Conservation (phyloP, 2,113 vertebrate species). For the Myrmophylax atrothorax region DNA sequence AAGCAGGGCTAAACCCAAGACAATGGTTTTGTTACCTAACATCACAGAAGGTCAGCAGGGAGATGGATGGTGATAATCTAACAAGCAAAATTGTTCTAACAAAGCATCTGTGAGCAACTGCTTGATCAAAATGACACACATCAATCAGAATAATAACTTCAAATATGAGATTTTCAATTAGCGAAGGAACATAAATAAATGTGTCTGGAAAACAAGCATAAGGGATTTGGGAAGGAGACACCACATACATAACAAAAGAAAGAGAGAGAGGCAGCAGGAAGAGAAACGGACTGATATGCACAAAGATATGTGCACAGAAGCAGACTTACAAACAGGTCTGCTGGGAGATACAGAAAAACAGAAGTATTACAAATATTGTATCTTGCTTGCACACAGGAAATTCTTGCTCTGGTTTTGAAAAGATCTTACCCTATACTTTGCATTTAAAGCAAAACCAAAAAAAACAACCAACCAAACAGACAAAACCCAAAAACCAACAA, state of each 20-base stretch:
- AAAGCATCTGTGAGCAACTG: slow-evolving; percentile 80
- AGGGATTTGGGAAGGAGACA: slow-evolving; percentile 72
- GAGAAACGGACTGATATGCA: slow-evolving; percentile 37
- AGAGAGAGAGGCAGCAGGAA: not conserved
- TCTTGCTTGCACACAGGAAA: not conserved
- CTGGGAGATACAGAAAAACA: slow-evolving; percentile 57
- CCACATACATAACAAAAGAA: slow-evolving; percentile 76
- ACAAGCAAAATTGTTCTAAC: slow-evolving; percentile 77
- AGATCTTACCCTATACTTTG: not conserved
- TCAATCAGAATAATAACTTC: slow-evolving; percentile 84
- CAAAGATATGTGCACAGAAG: slow-evolving; percentile 48
- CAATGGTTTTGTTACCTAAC: slow-evolving; percentile 55
- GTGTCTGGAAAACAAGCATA: slow-evolving; percentile 78
- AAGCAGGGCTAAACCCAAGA: no score
- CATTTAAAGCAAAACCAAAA: not conserved
- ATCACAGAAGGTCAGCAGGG: slow-evolving; percentile 71
- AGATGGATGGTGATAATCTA: slow-evolving; percentile 75
- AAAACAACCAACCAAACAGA: not conserved
- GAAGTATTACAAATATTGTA: slow-evolving; percentile 34
- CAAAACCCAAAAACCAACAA: no score
- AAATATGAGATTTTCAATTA: slow-evolving; percentile 85
- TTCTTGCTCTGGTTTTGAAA: not conserved
- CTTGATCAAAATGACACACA: slow-evolving; percentile 84
- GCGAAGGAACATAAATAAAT: slow-evolving; percentile 80
- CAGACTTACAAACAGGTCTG: slow-evolving; percentile 54